Conservation (phyloP, 1,140 invertebrate genomes). For the Cydia splendana region DNA sequence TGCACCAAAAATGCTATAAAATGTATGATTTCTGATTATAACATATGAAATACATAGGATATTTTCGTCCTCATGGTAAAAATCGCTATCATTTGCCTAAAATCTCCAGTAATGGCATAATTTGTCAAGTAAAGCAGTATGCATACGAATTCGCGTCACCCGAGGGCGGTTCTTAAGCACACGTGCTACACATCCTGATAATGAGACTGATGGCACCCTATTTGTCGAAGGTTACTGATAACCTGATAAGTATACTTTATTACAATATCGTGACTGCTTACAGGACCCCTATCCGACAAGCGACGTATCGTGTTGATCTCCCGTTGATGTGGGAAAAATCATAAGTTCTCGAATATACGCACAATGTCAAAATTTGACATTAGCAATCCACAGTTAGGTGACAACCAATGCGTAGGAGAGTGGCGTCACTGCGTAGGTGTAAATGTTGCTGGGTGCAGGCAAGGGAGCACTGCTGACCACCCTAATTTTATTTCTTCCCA, state of each 20-base stretch:
- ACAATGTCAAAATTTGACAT: no score
- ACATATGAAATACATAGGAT: not conserved
- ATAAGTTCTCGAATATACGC: no score
- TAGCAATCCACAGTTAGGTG: no score
- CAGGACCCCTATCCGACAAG: not conserved
- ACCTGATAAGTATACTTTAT: constrained; percentile 13
- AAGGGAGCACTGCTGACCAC: no score
- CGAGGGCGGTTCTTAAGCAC: constrained; percentile 50
- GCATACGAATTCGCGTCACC: constrained; percentile 69
- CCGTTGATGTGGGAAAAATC: no score
- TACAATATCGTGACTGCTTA: not conserved
- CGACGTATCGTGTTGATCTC: no score
- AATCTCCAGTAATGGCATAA: constrained; percentile 72
- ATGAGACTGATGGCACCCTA: constrained; percentile 25
- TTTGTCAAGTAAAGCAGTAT: constrained; percentile 70
- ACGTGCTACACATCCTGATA: constrained; percentile 16
- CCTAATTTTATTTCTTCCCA: no score
- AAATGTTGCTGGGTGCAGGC: no score
- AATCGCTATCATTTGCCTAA: constrained; percentile 65
- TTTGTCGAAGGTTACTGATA: constrained; percentile 26
- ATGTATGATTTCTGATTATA: not conserved
- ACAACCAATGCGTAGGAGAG: no score
- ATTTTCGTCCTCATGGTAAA: constrained; percentile 34
- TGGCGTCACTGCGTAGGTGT: no score
- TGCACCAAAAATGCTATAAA: no score